Base-by-base conservation (phyloP, 2,797 vertebrate genomes). In the Antennarius maculatus region DNA sequence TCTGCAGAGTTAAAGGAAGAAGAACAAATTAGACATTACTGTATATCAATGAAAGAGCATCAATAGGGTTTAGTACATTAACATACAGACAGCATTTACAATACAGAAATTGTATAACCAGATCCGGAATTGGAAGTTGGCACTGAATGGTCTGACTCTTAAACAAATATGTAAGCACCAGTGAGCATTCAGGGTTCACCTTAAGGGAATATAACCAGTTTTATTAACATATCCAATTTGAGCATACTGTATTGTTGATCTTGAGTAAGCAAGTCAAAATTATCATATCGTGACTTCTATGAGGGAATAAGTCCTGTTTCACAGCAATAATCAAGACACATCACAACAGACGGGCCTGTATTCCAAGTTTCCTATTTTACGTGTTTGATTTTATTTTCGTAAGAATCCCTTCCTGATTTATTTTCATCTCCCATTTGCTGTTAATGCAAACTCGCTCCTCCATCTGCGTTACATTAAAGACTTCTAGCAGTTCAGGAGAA, bases 381-480 rank as follows among this genome's bases (percentile, higher is more conserved):
- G 7, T 1, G 14, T 29, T 61, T 61, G 52, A 53, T 45, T 0
- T 17, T 42, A 54, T 59, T 77, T 81, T 10, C n/a, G 18, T 12
- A 23, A 59, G 52, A 56, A 54, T 67, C 47, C 37, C 61, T 85
- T 78, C 63, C 18, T 59, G 45, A 75, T 74, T 74, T 56, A 70
- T 34, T 55, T 41, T 58, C 68, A 74, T 77, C 78, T 81, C 81
- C 54, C 58, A 17, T 74, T 74, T 43, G 69, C 64, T 57, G 66
- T 65, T 71, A 72, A 80, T 48, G 60, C 77, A 71, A 75, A 75
- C 49, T 60, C 52, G 31, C 34, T 62, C 56, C 60, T 74, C 66
- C 80, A 85, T 85, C 82, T 86, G 85, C 61, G 83, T 80, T 57
- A 72, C 72, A 76, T 86, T 82, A 82, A 81, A 74, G 23, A 67